These are phyloP conservation scores for Mythimna loreyi DNA, from an alignment of 2,888 invertebrate species.

Conservation along the genomic window DNA sequence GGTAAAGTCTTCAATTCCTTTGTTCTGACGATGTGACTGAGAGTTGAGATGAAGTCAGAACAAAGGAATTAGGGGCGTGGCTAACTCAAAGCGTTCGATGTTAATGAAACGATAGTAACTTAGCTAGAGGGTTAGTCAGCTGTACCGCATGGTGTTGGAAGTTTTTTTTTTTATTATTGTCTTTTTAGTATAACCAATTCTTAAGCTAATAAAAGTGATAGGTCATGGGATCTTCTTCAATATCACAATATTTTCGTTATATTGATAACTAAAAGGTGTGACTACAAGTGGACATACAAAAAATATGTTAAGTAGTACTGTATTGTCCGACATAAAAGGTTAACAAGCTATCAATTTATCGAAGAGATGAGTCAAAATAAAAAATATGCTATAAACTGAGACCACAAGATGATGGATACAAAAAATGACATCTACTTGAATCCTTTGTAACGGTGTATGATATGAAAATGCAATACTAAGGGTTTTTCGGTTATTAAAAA, in stretches of 20 bases:
- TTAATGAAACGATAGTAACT: too few species aligned
- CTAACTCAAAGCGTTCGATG: too few species aligned
- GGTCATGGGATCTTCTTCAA: neutral
- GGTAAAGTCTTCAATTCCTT: too few species aligned
- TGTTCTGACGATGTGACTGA: too few species aligned
- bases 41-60: too few species aligned
- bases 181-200: too few species aligned
- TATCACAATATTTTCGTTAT: neutral
- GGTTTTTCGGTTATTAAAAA: too few species aligned
- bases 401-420: slow-evolving; percentile 30
- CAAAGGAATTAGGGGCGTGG: too few species aligned
- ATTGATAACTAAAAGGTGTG: neutral
- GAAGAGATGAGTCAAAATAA: slow-evolving; percentile 46
- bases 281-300: slow-evolving; percentile 31
- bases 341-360: slow-evolving; percentile 57
- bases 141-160: too few species aligned
- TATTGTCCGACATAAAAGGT: slow-evolving; percentile 43
- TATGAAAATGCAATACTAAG: slow-evolving; percentile 14
- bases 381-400: slow-evolving; percentile 39
- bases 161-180: too few species aligned
- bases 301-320: slow-evolving; percentile 30
- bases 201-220: too few species aligned
- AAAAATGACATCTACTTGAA: slow-evolving; percentile 11
- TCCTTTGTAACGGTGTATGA: slow-evolving; percentile 9
- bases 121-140: too few species aligned